A percentile compares a stretch with the other conserved stretches of the same genome.
These are phyloP conservation scores for Argyresthia albistria DNA, from an alignment of 2,888 invertebrate genomes.

Conservation along the genomic window DNA sequence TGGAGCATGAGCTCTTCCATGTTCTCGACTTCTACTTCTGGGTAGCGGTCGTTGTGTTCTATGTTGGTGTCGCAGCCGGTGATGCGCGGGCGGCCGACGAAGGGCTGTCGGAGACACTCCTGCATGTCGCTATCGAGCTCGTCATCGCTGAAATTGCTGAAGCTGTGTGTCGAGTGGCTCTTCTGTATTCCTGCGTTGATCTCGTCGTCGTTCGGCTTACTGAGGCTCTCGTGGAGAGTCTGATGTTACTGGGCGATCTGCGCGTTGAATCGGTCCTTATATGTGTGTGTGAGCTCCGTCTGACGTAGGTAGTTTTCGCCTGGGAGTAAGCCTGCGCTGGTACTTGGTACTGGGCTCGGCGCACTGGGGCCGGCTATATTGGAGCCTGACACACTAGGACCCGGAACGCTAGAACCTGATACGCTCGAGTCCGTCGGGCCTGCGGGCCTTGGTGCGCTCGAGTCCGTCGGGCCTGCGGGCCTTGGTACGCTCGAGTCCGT, in stretches of 20 bases:
- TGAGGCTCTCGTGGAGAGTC: conserved; percentile 39
- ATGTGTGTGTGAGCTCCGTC: too few species aligned
- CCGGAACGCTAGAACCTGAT: too few species aligned
- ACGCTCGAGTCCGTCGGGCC: too few species aligned
- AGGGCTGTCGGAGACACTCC: conserved; percentile 22
- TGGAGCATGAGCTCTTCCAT: conserved; percentile 51
- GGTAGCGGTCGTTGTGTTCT: conserved; percentile 55
- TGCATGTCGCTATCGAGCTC: conserved; percentile 14
- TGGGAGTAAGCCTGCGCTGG: too few species aligned
- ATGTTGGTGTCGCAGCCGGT: conserved; percentile 50
- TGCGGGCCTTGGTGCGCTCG: too few species aligned
- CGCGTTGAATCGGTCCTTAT: too few species aligned
- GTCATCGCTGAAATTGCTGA: conserved; percentile 15
- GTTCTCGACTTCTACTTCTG: conserved; percentile 31
- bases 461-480: too few species aligned
- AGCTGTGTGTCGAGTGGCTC: conserved; percentile 38
- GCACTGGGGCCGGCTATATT: too few species aligned
- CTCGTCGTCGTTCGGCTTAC: conserved; percentile 28
- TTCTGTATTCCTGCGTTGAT: conserved; percentile 31
- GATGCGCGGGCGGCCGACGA: conserved; percentile 25
- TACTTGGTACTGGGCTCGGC: too few species aligned
- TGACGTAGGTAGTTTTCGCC: too few species aligned
- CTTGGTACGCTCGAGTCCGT: too few species aligned
- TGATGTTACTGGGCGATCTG: conserved; percentile 12
- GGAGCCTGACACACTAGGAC: too few species aligned